Evolutionary conservation across 2,888 invertebrate genomes (phyloP).

Genomic region (Colostygia pectinataria): DNA sequence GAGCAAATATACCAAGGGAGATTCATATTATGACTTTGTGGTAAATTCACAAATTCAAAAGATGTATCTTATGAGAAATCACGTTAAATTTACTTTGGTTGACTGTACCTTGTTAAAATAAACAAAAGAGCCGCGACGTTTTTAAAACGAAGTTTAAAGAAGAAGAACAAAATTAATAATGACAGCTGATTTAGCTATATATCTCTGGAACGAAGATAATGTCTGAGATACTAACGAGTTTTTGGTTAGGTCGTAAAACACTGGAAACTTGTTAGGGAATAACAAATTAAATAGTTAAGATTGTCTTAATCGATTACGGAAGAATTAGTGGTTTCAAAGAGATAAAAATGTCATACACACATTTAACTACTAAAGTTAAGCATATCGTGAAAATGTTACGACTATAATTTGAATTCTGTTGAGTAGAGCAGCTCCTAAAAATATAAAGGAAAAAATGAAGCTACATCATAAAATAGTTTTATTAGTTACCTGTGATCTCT

Average conservation of each 20-base stretch:
- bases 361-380: conserved; percentile 18
- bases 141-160: conserved; percentile 29
- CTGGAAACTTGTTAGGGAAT: conserved; percentile 43
- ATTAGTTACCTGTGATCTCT: conserved; percentile 92
- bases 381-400: conserved; percentile 14
- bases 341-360: conserved; percentile 33
- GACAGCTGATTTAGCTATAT: conserved; percentile 54
- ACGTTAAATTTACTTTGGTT: too few species aligned
- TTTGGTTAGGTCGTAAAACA: conserved; percentile 43
- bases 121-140: too few species aligned
- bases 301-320: conserved; percentile 49
- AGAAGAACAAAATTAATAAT: conserved; percentile 49
- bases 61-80: too few species aligned
- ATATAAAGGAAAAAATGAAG: conserved; percentile 19
- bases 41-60: too few species aligned
- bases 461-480: conserved; percentile 25
- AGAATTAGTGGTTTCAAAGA: conserved; percentile 33
- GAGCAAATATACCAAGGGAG: too few species aligned
- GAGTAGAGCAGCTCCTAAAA: background rate
- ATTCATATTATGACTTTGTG: too few species aligned
- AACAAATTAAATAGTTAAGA: conserved; percentile 47
- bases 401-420: conserved; percentile 23
- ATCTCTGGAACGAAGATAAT: conserved; percentile 46
- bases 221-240: conserved; percentile 45
- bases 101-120: too few species aligned